Percentiles rank a stretch among this genome's conserved stretches.
phyloP scores from a whole-genome alignment of 2,113 vertebrate genomes.

The Heteronetta atricapilla region DNA sequence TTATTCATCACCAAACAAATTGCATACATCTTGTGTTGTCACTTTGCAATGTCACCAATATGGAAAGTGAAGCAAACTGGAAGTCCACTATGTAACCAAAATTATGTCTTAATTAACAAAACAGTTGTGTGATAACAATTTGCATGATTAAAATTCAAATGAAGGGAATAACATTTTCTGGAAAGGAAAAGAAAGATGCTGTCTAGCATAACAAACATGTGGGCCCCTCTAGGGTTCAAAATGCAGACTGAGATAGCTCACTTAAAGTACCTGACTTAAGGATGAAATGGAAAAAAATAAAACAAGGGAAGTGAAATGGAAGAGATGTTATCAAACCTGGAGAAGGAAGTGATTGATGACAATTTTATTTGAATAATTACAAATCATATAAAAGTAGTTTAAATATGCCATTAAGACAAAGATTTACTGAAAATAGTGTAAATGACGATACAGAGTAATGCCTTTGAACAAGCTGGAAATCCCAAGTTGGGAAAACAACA shows the following conservation, averaged over 20 bases:
- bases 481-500: not conserved
- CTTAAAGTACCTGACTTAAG: not conserved
- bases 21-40: not conserved
- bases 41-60: not conserved
- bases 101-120: not conserved
- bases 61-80: not conserved
- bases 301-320: not conserved
- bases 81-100: not conserved
- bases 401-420: too few species aligned
- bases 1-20: not conserved
- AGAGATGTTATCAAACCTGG: not conserved
- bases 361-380: not conserved
- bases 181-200: not conserved
- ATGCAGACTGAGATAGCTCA: not conserved
- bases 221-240: not conserved
- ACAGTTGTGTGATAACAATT: not conserved
- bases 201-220: not conserved
- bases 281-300: not conserved
- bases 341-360: not conserved
- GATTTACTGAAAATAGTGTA: not conserved
- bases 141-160: not conserved
- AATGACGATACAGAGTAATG: not conserved
- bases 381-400: not conserved
- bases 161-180: not conserved
- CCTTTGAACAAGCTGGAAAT: not conserved